Evolutionary conservation across 1,140 invertebrate species (phyloP), one percentile per base, ranked within the genome.

Genomic region (Bombus waltoni): DNA sequence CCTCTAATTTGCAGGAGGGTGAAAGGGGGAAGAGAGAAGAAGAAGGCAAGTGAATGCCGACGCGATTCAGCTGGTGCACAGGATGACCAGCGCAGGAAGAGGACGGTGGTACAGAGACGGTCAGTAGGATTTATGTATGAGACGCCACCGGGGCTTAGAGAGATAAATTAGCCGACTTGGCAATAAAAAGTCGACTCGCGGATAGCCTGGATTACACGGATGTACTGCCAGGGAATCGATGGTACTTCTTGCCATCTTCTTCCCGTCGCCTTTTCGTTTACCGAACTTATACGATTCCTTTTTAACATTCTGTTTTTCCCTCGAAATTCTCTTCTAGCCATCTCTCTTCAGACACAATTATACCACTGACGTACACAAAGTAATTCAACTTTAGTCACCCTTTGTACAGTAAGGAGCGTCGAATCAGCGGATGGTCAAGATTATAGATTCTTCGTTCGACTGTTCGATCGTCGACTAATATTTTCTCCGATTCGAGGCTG

Each of bases 101-200:
- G 59, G 72, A 44, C 62, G 81, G 70, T 83, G 88, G 86, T 9
- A 42, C 71, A 68, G 83, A 90, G 82, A 79, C 70, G 81, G 89
- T 91, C 88, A 87, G 90, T 81, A 89, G 88, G 89, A 93, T 92
- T 92, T 93, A 92, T 93, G 90, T 92, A 93, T 90, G 89, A 93
- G 89, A 90, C 84, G 89, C 77, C 72, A 81, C 72, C 83, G 81
- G 82, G 86, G 90, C 89, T 93, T 92, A 90, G 88, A 82, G 88
- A 92, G 92, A 93, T 93, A 92, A 93, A 92, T 93, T 92, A 92
- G 92, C 87, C 87, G 81, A 86, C 35, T 59, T 42, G 82, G 81
- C 85, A 88, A 89, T 92, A 92, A 93, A 93, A 93, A 93, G 91
- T 88, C 88, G 91, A 92, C 90, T 90, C 89, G 92, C 87, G 91